Conservation (phyloP, 1,140 invertebrate species). For the Bombus impatiens region DNA sequence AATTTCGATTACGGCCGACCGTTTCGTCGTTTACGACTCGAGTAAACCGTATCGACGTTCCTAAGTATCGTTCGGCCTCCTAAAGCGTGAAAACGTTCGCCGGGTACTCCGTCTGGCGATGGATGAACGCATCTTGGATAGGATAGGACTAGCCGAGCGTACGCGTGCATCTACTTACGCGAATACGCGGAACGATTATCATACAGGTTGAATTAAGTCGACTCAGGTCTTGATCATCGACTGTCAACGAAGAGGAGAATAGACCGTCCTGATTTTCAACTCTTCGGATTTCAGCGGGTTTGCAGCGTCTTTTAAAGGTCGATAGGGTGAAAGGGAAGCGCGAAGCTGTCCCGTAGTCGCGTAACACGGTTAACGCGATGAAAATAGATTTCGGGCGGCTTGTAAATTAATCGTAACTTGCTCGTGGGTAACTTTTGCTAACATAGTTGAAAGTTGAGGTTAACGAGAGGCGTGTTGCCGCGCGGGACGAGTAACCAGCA, state of each 20-base stretch:
- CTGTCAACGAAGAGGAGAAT: not conserved
- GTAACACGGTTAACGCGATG: conserved; percentile 16
- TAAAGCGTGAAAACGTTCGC: conserved; percentile 27
- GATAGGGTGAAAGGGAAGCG: not conserved
- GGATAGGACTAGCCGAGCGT: not conserved
- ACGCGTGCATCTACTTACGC: too few relatives aligned
- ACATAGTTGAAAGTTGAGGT: conserved; percentile 23
- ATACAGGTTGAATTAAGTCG: not conserved
- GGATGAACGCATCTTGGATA: not conserved
- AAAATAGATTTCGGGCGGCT: conserved; percentile 1
- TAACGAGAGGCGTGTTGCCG: not conserved
- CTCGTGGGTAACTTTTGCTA: conserved; percentile 15
- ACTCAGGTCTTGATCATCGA: not conserved
- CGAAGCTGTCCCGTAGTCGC: not conserved
- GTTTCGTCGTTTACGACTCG: conserved; percentile 52
- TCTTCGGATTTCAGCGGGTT: not conserved
- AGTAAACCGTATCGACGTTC: conserved; percentile 49
- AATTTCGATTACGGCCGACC: conserved; percentile 57
- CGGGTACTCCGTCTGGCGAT: not conserved
- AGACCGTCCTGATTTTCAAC: not conserved
- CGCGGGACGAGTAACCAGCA: not conserved
- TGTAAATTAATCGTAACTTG: conserved; percentile 27
- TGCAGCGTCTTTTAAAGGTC: not conserved
- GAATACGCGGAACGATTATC: too few relatives aligned
- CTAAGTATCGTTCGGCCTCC: conserved; percentile 7